Percentiles rank a stretch among this genome's conserved stretches.
Conservation (phyloP, 2,797 vertebrate genomes). For the Pantherophis vulpinus region DNA sequence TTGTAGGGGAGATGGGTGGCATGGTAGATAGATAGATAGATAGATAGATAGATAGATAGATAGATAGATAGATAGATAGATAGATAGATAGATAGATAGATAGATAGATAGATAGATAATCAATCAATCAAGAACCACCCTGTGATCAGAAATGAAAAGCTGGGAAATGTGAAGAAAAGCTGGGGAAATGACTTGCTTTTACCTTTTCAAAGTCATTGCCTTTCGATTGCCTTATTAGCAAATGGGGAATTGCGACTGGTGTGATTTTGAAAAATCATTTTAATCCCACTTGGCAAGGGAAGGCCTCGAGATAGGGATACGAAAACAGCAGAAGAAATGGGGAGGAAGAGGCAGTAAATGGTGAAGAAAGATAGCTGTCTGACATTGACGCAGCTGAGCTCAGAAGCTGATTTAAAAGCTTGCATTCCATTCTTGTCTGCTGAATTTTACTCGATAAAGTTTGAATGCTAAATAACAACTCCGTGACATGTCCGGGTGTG, state of each 20-base stretch:
- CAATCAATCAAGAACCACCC: too few relatives aligned
- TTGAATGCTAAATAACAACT: constrained; percentile 48
- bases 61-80: too few relatives aligned
- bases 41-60: too few relatives aligned
- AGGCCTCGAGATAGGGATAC: not conserved
- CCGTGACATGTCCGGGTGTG: not conserved
- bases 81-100: too few relatives aligned
- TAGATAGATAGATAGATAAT: too few relatives aligned
- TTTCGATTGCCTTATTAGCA: constrained; percentile 28
- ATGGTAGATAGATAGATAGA: too few relatives aligned
- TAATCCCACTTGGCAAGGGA: constrained; percentile 46
- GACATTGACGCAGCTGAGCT: constrained; percentile 14
- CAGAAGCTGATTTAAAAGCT: constrained; percentile 20
- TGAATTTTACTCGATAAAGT: constrained; percentile 47
- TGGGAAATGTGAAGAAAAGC: not conserved
- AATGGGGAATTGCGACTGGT: constrained; percentile 34
- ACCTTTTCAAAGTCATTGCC: not conserved
- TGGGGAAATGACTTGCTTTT: not conserved
- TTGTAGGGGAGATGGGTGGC: too few relatives aligned
- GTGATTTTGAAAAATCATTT: not conserved
- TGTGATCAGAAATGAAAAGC: not conserved
- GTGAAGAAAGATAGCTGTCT: not conserved
- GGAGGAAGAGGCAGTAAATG: not conserved
- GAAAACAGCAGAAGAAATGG: not conserved
- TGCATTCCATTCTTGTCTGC: constrained; percentile 12